Base-by-base conservation (phyloP, 2,888 invertebrate genomes). In the Heliothis peltigera region DNA sequence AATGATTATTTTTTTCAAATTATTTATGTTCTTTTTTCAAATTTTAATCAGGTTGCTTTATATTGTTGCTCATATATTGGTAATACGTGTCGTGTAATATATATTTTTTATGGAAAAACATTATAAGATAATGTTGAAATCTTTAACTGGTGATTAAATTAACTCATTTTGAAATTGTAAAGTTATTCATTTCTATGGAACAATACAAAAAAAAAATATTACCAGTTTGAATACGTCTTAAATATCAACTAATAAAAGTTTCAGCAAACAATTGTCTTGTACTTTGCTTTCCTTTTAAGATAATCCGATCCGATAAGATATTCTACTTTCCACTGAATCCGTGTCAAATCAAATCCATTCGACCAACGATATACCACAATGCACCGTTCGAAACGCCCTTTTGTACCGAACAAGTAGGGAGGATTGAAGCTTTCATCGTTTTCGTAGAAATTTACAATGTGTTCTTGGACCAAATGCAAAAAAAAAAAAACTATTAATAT, bases 231-330 rank as follows among this genome's bases (percentile, higher is more conserved):
- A n/a, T n/a, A 7, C 25, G 25, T 25, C 25, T 25, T 4, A 25
- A 25, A 25, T n/a, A 25, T 7, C 5, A 25, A 25, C 35, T 68
- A 12, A 49, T 64, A 17, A 57, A 73, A 64, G 62, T 77, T 64
- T 47, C 55, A 64, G 25, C 25, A 58, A 76, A 68, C 58, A 51
- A 53, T 62, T 21, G 32, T 51, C 64, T 68, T 65, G 32, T 68
- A 69, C 53, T 66, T 35, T 12, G 64, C 25, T 49, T 75, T 74
- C 58, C 70, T 67, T 67, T 73, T 61, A 61, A 69, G 74, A 70
- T 80, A 81, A 73, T 83, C 75, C 70, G 70, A 75, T 70, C 75
- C 74, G 35, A 83, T 73, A 44, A 81, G 66, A 56, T 73, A 74
- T 68, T 76, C 62, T 15, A 81, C 64, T 70, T 76, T 66, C 68